Evolutionary conservation across 2,113 vertebrate genomes (phyloP), one percentile per base, ranked within the genome.

Genomic region (Corythaixoides concolor): DNA sequence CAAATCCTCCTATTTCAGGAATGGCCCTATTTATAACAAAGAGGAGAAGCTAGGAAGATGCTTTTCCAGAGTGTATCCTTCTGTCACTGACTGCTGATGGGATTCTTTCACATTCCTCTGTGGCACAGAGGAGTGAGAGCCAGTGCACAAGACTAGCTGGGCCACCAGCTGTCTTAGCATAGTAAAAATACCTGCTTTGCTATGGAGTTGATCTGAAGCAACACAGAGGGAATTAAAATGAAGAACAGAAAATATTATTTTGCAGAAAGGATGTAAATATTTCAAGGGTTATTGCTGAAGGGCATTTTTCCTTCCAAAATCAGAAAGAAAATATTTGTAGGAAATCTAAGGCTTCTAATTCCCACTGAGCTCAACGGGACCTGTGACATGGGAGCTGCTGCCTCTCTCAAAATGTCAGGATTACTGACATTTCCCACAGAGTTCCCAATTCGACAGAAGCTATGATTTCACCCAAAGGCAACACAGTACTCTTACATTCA

Each of bases 391-490:
- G 80, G 72, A 96, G 56, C 22, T 86, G 76, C 37, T 81, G 64
- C 59, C 86, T 86, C 43, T 70, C 33, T 95, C 41, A 81, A 92
- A 92, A 95, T 95, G 93, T 93, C 93, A 84, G 27, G 55, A 70
- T 86, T 95, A 24, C 23, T 95, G 93, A 84, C 94, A 92, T 97
- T 95, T 95, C 63, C 76, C 23, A n/a, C 55, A 67, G 56, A 86
- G 37, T 52, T 95, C 76, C 56, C 55, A 86, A 37, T 74, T 80
- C 75, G 84, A 24, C 76, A 93, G 88, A 74, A 95, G 59, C 47
- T 84, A 45, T 66, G 72, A 89, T n/a, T 95, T 94, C 77, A 91
- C 69, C 56, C 64, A 93, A 89, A 95, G 86, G 90, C 90, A 88
- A 92, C 77, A 89, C 18, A 84, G 68, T 50, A 33, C 21, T 77